Conservation (phyloP, 2,888 invertebrate species). For the Mesorhabditis spiculigera region DNA sequence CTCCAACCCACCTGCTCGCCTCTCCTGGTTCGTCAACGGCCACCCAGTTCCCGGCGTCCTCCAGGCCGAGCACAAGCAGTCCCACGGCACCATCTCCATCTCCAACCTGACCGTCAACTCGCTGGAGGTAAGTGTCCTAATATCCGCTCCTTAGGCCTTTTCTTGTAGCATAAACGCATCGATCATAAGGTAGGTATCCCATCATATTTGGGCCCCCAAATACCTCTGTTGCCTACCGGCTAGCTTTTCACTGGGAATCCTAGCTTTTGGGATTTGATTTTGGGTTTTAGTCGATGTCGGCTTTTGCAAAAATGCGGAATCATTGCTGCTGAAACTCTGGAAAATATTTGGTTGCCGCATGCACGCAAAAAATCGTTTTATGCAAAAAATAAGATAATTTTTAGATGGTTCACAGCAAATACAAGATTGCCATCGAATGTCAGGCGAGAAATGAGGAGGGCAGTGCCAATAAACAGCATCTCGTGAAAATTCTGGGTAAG, state of each 20-base stretch:
- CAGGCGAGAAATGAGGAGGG: constrained; percentile 52
- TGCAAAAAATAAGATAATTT: not conserved
- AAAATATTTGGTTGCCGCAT: not conserved
- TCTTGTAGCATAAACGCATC: no score
- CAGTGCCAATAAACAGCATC: constrained; percentile 40
- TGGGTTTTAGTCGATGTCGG: not conserved
- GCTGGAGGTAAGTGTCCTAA: constrained; percentile 18
- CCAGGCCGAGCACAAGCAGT: constrained; percentile 27
- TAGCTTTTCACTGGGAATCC: not conserved
- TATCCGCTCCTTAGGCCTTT: no score
- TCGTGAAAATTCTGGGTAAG: constrained; percentile 42
- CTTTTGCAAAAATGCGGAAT: not conserved
- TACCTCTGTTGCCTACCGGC: not conserved
- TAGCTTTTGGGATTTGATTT: no score
- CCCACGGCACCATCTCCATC: constrained; percentile 31
- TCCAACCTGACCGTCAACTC: constrained; percentile 36
- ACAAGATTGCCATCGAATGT: constrained; percentile 43
- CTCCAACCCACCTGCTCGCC: constrained; percentile 50
- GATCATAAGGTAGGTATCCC: no score
- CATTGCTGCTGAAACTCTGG: not conserved
- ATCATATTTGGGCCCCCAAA: no score
- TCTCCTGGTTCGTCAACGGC: constrained; percentile 51
- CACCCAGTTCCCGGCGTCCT: constrained; percentile 25
- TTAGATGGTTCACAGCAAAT: constrained; percentile 4
- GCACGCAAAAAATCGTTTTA: no score